Evolutionary conservation across 1,140 invertebrate genomes (phyloP).

Genomic region (Drosophila subpulchrella): DNA sequence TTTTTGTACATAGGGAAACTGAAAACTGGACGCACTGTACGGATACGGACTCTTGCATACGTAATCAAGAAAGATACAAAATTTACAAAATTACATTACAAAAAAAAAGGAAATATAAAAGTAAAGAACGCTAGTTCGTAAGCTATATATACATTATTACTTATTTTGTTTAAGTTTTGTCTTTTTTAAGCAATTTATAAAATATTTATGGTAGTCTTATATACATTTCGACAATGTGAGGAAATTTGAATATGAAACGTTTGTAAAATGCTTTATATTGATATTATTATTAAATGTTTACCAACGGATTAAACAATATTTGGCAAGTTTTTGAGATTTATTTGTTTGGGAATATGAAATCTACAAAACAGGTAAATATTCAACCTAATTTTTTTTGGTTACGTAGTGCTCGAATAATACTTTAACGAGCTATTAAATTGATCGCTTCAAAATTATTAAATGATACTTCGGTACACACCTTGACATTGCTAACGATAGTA

Average conservation of each 20-base stretch:
- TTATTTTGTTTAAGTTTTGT: conserved; percentile 48
- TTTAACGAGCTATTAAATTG: neutral
- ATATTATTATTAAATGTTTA: conserved; percentile 79
- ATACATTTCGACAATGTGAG: conserved; percentile 67
- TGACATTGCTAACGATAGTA: neutral
- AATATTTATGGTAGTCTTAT: conserved; percentile 58
- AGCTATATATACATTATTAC: conserved; percentile 42
- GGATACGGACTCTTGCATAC: conserved; percentile 9
- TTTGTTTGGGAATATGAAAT: neutral
- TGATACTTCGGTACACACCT: neutral
- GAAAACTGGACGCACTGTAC: conserved; percentile 2
- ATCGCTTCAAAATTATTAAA: neutral
- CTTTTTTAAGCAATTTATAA: conserved; percentile 67
- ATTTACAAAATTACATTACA: neutral
- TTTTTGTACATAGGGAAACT: conserved; percentile 19
- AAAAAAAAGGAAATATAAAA: neutral
- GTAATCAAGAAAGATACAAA: conserved; percentile 1
- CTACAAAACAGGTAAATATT: neutral
- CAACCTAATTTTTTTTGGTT: neutral
- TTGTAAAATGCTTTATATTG: conserved; percentile 79
- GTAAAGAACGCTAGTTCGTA: conserved; percentile 26
- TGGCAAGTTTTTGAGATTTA: neutral
- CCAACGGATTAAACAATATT: conserved; percentile 32
- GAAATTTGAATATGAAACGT: conserved; percentile 62
- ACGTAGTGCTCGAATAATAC: neutral